Percentiles rank a stretch among this genome's conserved stretches.
These are phyloP conservation scores for Sardina pilchardus DNA, from an alignment of 2,113 vertebrate genomes.

Conservation along the genomic window DNA sequence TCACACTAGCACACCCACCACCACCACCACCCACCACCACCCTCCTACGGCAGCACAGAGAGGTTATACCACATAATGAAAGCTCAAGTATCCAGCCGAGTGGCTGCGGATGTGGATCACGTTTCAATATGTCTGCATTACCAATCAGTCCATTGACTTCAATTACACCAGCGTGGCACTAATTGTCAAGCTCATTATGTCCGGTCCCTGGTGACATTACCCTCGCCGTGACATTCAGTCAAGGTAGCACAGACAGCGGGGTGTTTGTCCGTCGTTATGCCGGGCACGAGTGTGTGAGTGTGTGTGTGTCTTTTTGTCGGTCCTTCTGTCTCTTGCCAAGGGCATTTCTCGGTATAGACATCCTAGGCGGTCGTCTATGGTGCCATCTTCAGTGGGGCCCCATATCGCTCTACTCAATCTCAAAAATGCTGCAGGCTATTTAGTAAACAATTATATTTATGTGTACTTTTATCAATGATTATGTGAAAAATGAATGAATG, in stretches of 20 bases:
- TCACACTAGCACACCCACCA: background rate
- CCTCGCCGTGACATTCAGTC: slow-evolving; percentile 37
- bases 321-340: too few species aligned
- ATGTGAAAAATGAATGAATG: too few species aligned
- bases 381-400: too few species aligned
- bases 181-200: slow-evolving; percentile 42
- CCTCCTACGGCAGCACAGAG: background rate
- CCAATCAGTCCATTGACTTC: slow-evolving; percentile 39
- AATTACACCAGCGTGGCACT: slow-evolving; percentile 26
- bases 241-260: slow-evolving; percentile 14
- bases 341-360: background rate
- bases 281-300: background rate
- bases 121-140: slow-evolving; percentile 39
- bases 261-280: background rate
- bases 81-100: background rate
- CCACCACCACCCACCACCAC: background rate
- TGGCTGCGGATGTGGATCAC: slow-evolving; percentile 1
- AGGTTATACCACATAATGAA: slow-evolving; percentile 13
- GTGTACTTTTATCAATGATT: too few species aligned
- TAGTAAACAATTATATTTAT: too few species aligned
- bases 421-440: too few species aligned
- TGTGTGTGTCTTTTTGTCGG: background rate
- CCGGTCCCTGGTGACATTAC: slow-evolving; percentile 24
- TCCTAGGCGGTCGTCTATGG: too few species aligned
- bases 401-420: too few species aligned